A percentile compares a stretch with the other conserved stretches of the same genome.
Conservation (phyloP, 2,113 vertebrate species). For the Potamarius usumacintae region DNA sequence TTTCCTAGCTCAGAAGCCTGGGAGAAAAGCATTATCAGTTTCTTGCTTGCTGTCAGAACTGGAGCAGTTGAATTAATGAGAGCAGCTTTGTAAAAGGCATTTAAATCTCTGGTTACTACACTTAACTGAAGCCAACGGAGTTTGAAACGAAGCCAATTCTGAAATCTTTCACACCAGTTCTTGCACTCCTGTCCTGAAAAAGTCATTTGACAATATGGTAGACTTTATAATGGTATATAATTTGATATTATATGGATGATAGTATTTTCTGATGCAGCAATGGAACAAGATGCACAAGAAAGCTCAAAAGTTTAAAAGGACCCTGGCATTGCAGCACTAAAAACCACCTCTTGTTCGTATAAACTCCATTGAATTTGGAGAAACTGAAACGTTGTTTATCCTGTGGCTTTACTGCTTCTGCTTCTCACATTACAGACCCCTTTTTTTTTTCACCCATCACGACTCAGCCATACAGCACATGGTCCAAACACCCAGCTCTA, state of each 20-base stretch:
- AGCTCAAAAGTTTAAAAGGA: not conserved
- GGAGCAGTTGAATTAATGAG: not conserved
- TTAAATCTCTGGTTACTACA: not conserved
- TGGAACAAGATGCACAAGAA: not conserved
- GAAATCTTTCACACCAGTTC: not conserved
- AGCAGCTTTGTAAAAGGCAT: not conserved
- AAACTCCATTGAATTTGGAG: not conserved
- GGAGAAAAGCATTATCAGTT: not conserved
- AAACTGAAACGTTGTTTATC: conserved; percentile 53
- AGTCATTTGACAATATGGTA: not conserved
- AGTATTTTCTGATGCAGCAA: not conserved
- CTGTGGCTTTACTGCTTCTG: conserved; percentile 49
- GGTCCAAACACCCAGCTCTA: conserved; percentile 75
- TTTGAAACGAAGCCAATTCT: not conserved
- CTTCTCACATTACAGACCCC: conserved; percentile 77
- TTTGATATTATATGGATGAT: too few species aligned
- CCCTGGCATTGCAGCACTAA: not conserved
- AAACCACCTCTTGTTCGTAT: not conserved
- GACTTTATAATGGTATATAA: not conserved
- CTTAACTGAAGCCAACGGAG: not conserved
- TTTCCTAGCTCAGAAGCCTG: not conserved
- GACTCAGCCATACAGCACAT: conserved; percentile 73
- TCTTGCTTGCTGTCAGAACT: not conserved
- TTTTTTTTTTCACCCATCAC: conserved; percentile 25
- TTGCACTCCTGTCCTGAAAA: not conserved